Percentiles rank a stretch among this genome's conserved stretches.
phyloP scores from a whole-genome alignment of 2,797 vertebrate genomes.

The Mergus octosetaceus region DNA sequence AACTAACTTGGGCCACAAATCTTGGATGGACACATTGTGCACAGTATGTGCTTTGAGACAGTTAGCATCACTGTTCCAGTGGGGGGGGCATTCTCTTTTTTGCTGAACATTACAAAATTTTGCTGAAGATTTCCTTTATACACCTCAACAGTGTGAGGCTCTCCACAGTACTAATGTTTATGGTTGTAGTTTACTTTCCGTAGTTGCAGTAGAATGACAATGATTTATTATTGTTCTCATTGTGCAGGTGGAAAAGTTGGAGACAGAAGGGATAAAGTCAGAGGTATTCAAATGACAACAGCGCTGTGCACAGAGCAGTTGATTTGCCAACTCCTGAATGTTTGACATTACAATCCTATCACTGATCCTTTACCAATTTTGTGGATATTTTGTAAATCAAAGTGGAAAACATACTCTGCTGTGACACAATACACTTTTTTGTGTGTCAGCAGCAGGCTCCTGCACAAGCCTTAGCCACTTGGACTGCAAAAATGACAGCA shows the following conservation, averaged over 20 bases:
- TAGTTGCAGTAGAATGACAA: not conserved
- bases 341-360: not conserved
- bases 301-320: not conserved
- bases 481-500: not conserved
- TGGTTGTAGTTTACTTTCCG: not conserved
- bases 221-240: not conserved
- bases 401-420: not conserved
- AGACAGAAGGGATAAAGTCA: not conserved
- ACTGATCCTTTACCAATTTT: not conserved
- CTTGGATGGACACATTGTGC: rapidly evolving
- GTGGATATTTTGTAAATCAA: not conserved
- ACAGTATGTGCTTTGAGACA: not conserved
- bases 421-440: not conserved
- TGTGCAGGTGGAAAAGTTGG: not conserved
- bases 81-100: not conserved
- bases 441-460: not conserved
- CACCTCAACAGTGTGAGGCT: not conserved
- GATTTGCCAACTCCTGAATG: rapidly evolving
- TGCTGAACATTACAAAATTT: not conserved
- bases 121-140: not conserved
- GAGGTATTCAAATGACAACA: not conserved
- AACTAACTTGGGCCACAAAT: not conserved
- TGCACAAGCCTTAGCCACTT: not conserved
- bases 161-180: not conserved
- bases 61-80: not conserved